Evolutionary conservation across 2,888 invertebrate species (phyloP), one percentile per base, ranked within the genome.

Genomic region (Seira sanloemensis): DNA sequence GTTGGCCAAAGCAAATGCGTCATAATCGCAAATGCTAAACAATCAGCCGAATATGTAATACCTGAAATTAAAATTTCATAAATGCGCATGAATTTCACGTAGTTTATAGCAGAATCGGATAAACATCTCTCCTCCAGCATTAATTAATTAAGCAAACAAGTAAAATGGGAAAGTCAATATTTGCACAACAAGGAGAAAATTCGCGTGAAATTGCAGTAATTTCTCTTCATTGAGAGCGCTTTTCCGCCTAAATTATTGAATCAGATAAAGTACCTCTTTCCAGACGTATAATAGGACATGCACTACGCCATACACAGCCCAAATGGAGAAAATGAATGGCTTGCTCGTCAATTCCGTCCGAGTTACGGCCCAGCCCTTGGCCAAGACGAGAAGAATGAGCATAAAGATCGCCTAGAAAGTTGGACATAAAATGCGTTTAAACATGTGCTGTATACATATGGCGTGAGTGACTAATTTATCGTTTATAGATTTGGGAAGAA

Each of bases 1-100:
- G 97, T 97, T 54, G 98, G 98, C 98, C 98, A 99, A 86, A 99
- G 92, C 86, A 99, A 92, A 91, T 98, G 98, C 0, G 98, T 96
- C 95, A 98, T 96, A 50, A 98, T 96, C 90, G 97, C 96, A 91
- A 97, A 97, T 0, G 98, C 98, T 90, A 98, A 93, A 91, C 97
- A 97, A 91, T 99, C 98, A 0, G 97, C 98, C 0, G 98, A 97
- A 91, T 97, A 97, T 23, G 97, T 97, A 90, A 98, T 97, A 90
- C 97, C 98, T 97, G 91, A 0, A 92, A 92, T 12, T n/a, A n/a
- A n/a, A n/a, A n/a, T n/a, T n/a, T n/a, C n/a, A 58, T 37, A 73
- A 78, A 37, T 62, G 18, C 50, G 50, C 18, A 67, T 58, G 12
- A 71, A n/a, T 25, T 71, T n/a, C 37, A 5, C n/a, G n/a, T n/a